These are phyloP conservation scores for Andricus curvator DNA, from an alignment of 2,888 invertebrate genomes.

Conservation along the genomic window DNA sequence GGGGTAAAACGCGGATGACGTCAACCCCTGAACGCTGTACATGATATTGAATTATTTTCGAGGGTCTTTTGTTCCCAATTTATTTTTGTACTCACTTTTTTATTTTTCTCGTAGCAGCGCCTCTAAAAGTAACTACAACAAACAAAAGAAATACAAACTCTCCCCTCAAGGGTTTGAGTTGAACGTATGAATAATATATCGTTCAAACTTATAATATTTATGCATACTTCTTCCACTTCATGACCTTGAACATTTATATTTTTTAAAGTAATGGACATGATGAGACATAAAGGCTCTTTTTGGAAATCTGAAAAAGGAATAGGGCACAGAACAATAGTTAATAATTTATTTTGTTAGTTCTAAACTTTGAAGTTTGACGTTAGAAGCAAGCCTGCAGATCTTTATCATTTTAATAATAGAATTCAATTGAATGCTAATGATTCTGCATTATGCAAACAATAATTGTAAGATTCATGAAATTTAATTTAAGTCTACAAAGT, in stretches of 20 bases:
- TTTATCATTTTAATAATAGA: too few species aligned
- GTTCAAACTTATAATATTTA: neutral
- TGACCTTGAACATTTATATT: neutral
- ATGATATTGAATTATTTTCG: conserved; percentile 58
- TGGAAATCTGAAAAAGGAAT: neutral
- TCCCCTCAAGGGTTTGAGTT: neutral
- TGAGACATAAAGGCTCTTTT: neutral
- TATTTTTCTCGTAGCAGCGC: neutral
- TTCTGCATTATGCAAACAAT: too few species aligned
- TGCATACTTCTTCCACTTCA: neutral
- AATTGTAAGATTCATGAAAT: too few species aligned
- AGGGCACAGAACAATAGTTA: neutral
- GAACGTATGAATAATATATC: neutral
- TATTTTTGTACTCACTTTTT: conserved; percentile 58
- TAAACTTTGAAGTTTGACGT: neutral
- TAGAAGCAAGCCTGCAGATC: neutral
- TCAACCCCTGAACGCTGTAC: conserved; percentile 49
- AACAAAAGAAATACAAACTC: neutral
- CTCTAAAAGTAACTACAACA: neutral
- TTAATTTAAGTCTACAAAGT: neutral
- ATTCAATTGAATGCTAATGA: too few species aligned
- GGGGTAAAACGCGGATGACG: conserved; percentile 55
- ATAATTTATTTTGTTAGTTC: neutral
- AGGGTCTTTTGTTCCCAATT: conserved; percentile 63
- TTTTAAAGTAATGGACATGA: neutral